A percentile compares a stretch with the other conserved stretches of the same genome.
phyloP scores from a whole-genome alignment of 2,797 vertebrate species.

The Arremon brunneinucha region DNA sequence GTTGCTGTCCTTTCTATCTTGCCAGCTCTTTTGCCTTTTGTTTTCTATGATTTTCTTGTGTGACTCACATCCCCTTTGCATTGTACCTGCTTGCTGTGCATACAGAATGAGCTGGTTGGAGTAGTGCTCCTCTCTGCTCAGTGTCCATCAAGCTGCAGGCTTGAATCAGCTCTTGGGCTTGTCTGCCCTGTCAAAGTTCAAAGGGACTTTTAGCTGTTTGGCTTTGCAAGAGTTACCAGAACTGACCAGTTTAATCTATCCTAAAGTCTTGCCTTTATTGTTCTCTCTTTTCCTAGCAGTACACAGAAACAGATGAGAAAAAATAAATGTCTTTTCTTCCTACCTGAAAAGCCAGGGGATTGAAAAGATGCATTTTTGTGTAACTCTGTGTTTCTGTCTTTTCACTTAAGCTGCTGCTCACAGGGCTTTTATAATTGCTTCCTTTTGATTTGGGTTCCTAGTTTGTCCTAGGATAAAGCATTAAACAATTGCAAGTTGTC shows the following conservation, averaged over 20 bases:
- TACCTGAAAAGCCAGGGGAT: background rate
- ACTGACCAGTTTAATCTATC: background rate
- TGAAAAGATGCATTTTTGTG: background rate
- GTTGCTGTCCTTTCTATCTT: background rate
- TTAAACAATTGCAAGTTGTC: background rate
- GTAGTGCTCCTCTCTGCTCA: background rate
- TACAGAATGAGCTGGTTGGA: background rate
- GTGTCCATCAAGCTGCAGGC: background rate
- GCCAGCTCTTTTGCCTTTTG: background rate
- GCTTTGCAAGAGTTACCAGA: background rate
- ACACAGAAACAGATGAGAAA: background rate
- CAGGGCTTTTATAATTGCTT: background rate
- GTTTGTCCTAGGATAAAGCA: background rate
- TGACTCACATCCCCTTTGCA: background rate
- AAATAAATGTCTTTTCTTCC: background rate
- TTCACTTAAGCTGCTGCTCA: background rate
- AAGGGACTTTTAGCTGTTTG: background rate
- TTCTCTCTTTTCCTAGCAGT: background rate
- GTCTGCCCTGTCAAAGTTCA: background rate
- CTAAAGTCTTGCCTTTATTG: background rate
- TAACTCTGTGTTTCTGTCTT: background rate
- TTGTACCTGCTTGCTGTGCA: background rate
- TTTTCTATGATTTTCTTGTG: background rate
- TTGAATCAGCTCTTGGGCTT: background rate
- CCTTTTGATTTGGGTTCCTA: background rate